Percentiles rank a stretch among this genome's conserved stretches.
These are phyloP conservation scores for Metopia argyrocephala DNA, from an alignment of 2,888 invertebrate genomes.

Conservation along the genomic window DNA sequence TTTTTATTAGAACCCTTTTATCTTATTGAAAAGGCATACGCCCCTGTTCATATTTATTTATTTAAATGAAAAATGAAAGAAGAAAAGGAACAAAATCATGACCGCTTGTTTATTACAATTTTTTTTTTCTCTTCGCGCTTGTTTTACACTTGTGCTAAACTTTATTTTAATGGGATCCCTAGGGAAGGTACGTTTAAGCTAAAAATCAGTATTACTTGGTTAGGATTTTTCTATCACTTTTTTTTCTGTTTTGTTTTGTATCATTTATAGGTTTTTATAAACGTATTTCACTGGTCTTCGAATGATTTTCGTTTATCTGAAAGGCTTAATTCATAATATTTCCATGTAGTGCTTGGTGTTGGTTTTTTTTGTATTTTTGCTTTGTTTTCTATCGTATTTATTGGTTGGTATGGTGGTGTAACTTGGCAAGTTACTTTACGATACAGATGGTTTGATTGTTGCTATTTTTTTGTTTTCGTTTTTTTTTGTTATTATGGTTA, in stretches of 20 bases:
- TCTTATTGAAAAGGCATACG: background rate
- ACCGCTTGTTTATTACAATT: conserved; percentile 5
- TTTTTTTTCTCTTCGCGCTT: background rate
- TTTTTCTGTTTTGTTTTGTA: conserved; percentile 7
- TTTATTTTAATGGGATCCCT: conserved; percentile 64
- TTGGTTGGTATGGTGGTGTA: background rate
- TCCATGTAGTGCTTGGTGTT: conserved; percentile 53
- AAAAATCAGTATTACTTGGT: conserved; percentile 40
- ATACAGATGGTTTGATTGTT: conserved; percentile 30
- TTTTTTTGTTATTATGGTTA: background rate
- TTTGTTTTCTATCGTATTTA: too few species aligned
- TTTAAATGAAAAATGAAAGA: conserved; percentile 11
- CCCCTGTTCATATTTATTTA: conserved; percentile 53
- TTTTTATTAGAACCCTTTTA: too few species aligned
- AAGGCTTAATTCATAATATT: conserved; percentile 58
- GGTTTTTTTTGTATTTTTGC: conserved; percentile 12
- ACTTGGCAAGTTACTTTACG: background rate
- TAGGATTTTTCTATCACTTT: background rate
- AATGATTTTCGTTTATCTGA: conserved; percentile 21
- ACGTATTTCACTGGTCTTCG: background rate
- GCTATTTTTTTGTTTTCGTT: background rate
- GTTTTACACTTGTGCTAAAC: conserved; percentile 61
- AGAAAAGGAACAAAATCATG: conserved; percentile 36
- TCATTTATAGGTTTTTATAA: background rate
- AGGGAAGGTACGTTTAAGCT: conserved; percentile 51